Evolutionary conservation across 2,888 invertebrate genomes (phyloP).

Genomic region (Ametastegia equiseti): DNA sequence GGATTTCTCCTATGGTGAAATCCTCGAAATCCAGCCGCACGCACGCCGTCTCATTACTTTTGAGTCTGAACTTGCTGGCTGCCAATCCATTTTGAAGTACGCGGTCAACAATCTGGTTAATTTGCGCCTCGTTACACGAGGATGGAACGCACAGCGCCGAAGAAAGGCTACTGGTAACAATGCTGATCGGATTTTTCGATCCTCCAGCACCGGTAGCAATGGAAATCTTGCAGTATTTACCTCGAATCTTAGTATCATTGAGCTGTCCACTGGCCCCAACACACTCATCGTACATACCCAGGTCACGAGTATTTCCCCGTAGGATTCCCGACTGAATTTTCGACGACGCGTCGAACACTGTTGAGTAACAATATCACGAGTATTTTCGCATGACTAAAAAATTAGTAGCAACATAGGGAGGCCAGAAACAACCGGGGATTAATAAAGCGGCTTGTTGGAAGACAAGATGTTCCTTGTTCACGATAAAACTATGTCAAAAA

Average conservation of each 20-base stretch:
- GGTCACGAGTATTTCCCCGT: constrained; percentile 74
- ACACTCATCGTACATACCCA: constrained; percentile 77
- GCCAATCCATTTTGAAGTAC: not conserved
- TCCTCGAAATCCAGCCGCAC: not conserved
- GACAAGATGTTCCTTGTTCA: too few relatives aligned
- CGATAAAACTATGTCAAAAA: too few relatives aligned
- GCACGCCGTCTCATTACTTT: not conserved
- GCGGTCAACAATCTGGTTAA: not conserved
- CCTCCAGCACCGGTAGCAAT: too few relatives aligned
- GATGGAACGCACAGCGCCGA: constrained; percentile 5
- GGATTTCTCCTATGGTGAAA: constrained; percentile 7
- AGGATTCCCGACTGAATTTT: constrained; percentile 76
- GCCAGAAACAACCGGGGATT: too few relatives aligned
- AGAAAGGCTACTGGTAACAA: not conserved
- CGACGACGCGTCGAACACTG: constrained; percentile 77
- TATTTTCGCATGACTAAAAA: too few relatives aligned
- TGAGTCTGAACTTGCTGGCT: not conserved
- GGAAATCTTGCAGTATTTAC: constrained; percentile 72
- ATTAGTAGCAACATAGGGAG: too few relatives aligned
- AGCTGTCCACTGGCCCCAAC: constrained; percentile 55
- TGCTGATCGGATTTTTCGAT: too few relatives aligned
- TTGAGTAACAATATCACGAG: constrained; percentile 50
- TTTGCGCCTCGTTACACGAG: not conserved
- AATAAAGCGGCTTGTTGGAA: too few relatives aligned
- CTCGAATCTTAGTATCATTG: constrained; percentile 65